Evolutionary conservation across 2,888 invertebrate genomes (phyloP), one percentile per base, ranked within the genome.

Genomic region (Ceramica pisi): DNA sequence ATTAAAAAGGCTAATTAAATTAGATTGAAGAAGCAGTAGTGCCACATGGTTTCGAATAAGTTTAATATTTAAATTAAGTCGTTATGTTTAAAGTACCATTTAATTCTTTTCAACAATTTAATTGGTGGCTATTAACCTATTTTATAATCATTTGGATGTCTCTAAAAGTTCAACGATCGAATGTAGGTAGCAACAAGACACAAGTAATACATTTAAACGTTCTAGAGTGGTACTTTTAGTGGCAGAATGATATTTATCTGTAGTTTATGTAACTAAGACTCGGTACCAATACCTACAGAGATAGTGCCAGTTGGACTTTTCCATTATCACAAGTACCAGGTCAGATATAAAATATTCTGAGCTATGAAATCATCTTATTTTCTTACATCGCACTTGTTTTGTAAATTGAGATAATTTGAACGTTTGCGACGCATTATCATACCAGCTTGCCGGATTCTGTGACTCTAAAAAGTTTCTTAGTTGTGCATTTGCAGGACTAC

Each of bases 221-320:
- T 61, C 53, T 68, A 16, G 7, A 59, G 41, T 80, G 79, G 44
- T 23, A 80, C 64, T 80, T 80, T 78, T 78, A 74, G 82, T 82
- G 75, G 19, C 59, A 71, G 59, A 71, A 31, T 48, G 65, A 38
- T 12, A 78, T 66, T 78, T 80, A 80, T 80, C 80, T 51, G 8
- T 69, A 19, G 55, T 46, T 75, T 71, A 75, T 63, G 53, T 75
- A 81, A 80, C 14, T 61, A 26, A 7, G 21, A 46, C 31, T 59
- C 63, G 50, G 62, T 56, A 61, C 69, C 64, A 67, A 51, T 75
- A 21, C 55, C 59, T 68, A 71, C 51, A 21, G 14, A 72, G 79
- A 79, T 81, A 78, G 59, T 81, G 59, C n/a, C 59, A 63, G 12
- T 16, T 19, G 72, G 23, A 61, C 60, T 68, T 60, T 81, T 81